Base-by-base conservation (phyloP, 23 tunicate species). In the Halocynthia roretzi region DNA sequence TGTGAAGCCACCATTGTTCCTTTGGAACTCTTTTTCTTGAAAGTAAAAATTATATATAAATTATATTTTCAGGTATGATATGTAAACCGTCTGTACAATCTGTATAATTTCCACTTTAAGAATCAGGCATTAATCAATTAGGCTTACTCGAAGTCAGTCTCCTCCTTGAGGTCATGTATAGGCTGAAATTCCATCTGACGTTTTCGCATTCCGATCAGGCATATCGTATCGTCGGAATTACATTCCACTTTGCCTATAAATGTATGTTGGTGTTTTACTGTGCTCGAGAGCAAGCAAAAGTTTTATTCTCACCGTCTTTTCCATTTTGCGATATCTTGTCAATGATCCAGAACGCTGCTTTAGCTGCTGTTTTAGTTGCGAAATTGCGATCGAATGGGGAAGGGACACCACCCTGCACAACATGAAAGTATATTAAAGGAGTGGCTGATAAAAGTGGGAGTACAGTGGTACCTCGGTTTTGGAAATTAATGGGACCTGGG, bases 1-100 rank as follows among this genome's bases (percentile, higher is more conserved):
- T 72, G 20, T 95, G 84, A 75, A 95, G 81, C 99, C 99, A 95
- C 99, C 99, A 95, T 62, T 95, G 99, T 50, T 80, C 54, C 70
- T 61, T 78, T 1, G 99, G 90, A 67, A 88, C 77, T 11, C 90
- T 83, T 53, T 90, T 86, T 50, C 99, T 88, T 55, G 7, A 76
- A 73, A 79, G 19, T 14, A 9, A 54, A 17, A 71, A 48, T 15
- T 20, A 73, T 12, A 73, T 73, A 2, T 50, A 15, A 14, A 17
- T 0, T 12, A 51, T 15, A 11, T 73, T 52, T 48, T 73, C 68
- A n/a, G 17, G 17, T 44, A 71, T 12, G 4, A 22, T 48, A 50
- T 71, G 5, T 10, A 5, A 11, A 48, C 76, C 50, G 5, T 22
- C 51, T 71, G 76, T 50, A 22, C 51, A 71, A 14, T 71, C 2